phyloP scores from a whole-genome alignment of 1,140 invertebrate genomes.

The Solenopsis fugax region DNA sequence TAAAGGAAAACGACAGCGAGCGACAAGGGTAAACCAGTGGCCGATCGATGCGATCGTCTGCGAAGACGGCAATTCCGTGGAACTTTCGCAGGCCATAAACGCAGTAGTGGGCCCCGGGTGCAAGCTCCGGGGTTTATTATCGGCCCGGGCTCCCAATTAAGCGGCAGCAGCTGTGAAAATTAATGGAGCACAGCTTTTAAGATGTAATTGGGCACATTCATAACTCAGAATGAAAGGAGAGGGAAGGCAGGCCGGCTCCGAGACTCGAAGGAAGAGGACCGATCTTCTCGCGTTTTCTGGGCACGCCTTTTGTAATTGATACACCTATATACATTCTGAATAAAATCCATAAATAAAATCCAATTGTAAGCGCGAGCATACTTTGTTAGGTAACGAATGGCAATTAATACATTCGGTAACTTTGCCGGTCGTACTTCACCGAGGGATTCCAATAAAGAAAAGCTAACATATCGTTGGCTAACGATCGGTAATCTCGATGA shows the following conservation, averaged over 20 bases:
- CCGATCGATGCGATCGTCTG: conserved; percentile 81
- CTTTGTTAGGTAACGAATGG: conserved; percentile 58
- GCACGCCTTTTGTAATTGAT: conserved; percentile 74
- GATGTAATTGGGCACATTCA: conserved; percentile 90
- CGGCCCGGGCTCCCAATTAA: conserved; percentile 89
- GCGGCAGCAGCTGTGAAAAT: conserved; percentile 90
- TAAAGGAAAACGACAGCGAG: conserved; percentile 74
- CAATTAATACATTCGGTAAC: conserved; percentile 36
- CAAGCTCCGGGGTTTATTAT: conserved; percentile 87
- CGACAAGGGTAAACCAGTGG: conserved; percentile 65
- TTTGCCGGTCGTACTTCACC: conserved; percentile 22
- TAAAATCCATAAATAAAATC: conserved; percentile 69
- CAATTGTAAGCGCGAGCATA: conserved; percentile 51
- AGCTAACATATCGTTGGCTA: background rate
- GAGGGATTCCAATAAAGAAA: conserved; percentile 38
- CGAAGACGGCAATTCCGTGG: conserved; percentile 77
- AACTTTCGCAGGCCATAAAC: conserved; percentile 78
- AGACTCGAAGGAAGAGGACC: conserved; percentile 68
- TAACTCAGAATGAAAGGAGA: conserved; percentile 84
- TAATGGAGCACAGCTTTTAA: conserved; percentile 90
- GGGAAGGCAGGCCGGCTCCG: conserved; percentile 26
- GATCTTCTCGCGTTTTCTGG: conserved; percentile 67
- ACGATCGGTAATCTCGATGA: conserved; percentile 37
- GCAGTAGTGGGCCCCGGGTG: conserved; percentile 80
- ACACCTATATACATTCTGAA: conserved; percentile 67